Percentiles rank a stretch among this genome's conserved stretches.
These are phyloP conservation scores for Galendromus occidentalis DNA, from an alignment of 1,140 invertebrate species.

Conservation along the genomic window DNA sequence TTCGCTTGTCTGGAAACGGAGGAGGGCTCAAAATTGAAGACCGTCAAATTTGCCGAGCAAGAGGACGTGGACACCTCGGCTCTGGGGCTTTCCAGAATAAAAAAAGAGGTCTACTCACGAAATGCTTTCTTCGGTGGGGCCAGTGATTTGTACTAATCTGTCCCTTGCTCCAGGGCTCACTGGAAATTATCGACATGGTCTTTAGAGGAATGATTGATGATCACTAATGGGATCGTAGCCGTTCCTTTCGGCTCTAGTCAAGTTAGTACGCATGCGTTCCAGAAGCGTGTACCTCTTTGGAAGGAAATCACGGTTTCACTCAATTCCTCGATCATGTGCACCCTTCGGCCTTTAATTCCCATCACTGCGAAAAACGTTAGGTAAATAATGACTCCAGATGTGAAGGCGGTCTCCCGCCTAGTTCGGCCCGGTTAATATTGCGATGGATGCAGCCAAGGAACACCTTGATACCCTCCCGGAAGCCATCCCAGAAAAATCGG, in stretches of 20 bases:
- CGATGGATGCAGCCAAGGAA: neutral
- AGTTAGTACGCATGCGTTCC: conserved; percentile 14
- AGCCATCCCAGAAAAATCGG: neutral
- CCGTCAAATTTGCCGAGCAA: no score
- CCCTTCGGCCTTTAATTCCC: conserved; percentile 88
- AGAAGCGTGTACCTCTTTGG: conserved; percentile 64
- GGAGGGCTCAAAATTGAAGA: neutral
- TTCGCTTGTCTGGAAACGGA: conserved; percentile 49
- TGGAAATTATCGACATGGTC: conserved; percentile 39
- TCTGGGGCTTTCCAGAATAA: no score
- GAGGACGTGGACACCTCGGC: no score
- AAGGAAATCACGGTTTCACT: conserved; percentile 93
- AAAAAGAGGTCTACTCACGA: conserved; percentile 39
- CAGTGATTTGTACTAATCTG: conserved; percentile 70
- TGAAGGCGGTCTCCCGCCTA: neutral
- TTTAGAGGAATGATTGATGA: conserved; percentile 14
- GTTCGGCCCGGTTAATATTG: neutral
- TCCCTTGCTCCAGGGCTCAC: conserved; percentile 75
- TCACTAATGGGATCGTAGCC: no score
- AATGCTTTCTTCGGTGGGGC: conserved; percentile 66
- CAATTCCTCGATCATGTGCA: conserved; percentile 92
- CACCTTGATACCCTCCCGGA: neutral
- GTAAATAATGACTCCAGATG: conserved; percentile 11
- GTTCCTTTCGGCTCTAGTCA: neutral
- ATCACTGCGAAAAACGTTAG: conserved; percentile 47